phyloP scores from a whole-genome alignment of 2,113 vertebrate genomes.

The Chunga burmeisteri region DNA sequence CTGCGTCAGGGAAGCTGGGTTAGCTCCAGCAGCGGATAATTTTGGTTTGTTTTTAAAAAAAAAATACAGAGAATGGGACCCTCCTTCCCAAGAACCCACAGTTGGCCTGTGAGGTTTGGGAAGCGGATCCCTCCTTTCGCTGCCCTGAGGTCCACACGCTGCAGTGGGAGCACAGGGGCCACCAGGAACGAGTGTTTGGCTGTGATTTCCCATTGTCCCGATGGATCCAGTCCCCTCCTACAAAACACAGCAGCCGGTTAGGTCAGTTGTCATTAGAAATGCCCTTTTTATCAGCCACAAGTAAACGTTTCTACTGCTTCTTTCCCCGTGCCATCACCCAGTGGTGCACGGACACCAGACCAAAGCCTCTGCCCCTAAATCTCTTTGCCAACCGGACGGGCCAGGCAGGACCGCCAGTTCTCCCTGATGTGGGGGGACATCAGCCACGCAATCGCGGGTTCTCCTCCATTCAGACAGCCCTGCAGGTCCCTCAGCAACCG shows the following conservation, averaged over 20 bases:
- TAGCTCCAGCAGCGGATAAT: not conserved
- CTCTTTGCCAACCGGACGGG: not conserved
- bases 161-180: not conserved
- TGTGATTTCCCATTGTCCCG: not conserved
- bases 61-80: rapidly evolving
- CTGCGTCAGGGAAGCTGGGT: not conserved
- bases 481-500: rapidly evolving
- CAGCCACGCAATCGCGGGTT: rapidly evolving
- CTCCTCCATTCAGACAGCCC: not conserved
- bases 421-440: rapidly evolving
- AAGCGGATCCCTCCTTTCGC: not conserved
- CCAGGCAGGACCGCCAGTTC: not conserved
- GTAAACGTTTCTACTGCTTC: not conserved
- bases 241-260: not conserved
- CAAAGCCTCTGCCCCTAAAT: not conserved
- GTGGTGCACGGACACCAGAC: not conserved
- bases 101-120: not conserved
- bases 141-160: not conserved
- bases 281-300: not conserved
- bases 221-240: not conserved
- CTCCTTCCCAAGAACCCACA: not conserved
- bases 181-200: not conserved
- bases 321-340: not conserved
- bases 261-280: not conserved
- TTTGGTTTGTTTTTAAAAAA: not conserved